Percentiles rank a stretch among this genome's conserved stretches.
Conservation (phyloP, 2,113 vertebrate species). For the Tursiops truncatus region DNA sequence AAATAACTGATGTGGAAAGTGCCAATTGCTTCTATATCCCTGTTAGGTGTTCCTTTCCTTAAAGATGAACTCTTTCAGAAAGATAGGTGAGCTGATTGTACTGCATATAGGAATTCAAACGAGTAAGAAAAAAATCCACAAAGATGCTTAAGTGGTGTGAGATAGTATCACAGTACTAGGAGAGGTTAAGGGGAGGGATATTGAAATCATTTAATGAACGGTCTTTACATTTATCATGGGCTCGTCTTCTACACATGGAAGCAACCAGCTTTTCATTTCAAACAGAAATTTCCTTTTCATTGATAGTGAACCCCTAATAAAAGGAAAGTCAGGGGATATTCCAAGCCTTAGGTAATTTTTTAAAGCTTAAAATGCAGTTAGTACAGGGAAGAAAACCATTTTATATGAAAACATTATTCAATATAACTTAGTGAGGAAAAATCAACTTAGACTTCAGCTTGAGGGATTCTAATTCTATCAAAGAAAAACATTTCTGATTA, state of each 20-base stretch:
- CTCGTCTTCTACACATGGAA: not conserved
- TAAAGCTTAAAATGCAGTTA: constrained; percentile 27
- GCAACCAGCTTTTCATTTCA: not conserved
- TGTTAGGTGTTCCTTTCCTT: not conserved
- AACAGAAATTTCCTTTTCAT: not conserved
- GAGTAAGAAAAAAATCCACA: not conserved
- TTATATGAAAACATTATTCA: constrained; percentile 1
- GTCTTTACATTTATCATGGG: not conserved
- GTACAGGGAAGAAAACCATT: not conserved
- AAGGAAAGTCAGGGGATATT: not conserved
- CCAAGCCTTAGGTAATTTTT: not conserved
- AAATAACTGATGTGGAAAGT: not conserved
- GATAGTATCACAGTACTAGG: not conserved
- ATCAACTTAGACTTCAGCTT: constrained; percentile 13
- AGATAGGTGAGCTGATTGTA: not conserved
- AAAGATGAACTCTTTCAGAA: constrained; percentile 35
- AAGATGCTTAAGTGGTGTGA: constrained; percentile 3
- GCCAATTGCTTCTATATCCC: not conserved
- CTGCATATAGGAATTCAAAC: not conserved
- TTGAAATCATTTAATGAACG: not conserved
- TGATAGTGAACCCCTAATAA: not conserved
- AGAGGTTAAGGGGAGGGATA: not conserved
- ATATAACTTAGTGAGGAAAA: not conserved
- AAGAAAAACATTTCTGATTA: not conserved
- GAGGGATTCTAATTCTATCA: not conserved